These are phyloP conservation scores for Phyto melanocephala DNA, from an alignment of 2,888 invertebrate species.

Conservation along the genomic window DNA sequence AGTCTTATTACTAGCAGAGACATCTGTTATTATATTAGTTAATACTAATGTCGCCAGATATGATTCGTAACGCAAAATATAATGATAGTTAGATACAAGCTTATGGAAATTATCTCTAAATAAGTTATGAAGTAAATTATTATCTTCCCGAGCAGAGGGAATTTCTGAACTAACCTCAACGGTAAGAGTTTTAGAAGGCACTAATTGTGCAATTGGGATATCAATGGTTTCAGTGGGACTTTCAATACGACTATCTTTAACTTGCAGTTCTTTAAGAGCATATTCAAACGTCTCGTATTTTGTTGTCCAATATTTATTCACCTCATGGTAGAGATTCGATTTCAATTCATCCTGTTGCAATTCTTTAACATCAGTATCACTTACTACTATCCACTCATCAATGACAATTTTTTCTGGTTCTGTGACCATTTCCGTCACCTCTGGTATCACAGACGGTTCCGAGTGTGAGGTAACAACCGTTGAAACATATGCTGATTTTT, in stretches of 20 bases:
- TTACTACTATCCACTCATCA: constrained; percentile 38
- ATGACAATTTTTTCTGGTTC: neutral
- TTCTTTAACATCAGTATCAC: constrained; percentile 24
- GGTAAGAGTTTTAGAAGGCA: neutral
- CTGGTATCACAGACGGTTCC: constrained; percentile 22
- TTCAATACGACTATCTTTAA: neutral
- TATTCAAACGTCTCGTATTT: constrained; percentile 56
- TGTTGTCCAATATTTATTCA: constrained; percentile 53
- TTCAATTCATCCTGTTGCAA: constrained; percentile 41
- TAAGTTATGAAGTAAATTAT: constrained; percentile 19
- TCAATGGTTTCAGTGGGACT: neutral
- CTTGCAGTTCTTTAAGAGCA: constrained; percentile 28
- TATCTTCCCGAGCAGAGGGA: neutral
- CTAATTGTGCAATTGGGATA: neutral
- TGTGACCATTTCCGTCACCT: neutral
- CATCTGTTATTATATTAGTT: neutral
- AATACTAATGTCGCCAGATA: neutral
- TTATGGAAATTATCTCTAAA: constrained; percentile 43
- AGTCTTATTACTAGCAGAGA: constrained; percentile 50
- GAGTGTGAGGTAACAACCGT: constrained; percentile 30
- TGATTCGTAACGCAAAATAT: constrained; percentile 26
- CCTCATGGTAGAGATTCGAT: constrained; percentile 47
- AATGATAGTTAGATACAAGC: constrained; percentile 46
- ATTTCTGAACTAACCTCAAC: neutral
- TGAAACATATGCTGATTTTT: constrained; percentile 28